phyloP scores from a whole-genome alignment of 2,113 vertebrate genomes.

The Aepyceros melampus region DNA sequence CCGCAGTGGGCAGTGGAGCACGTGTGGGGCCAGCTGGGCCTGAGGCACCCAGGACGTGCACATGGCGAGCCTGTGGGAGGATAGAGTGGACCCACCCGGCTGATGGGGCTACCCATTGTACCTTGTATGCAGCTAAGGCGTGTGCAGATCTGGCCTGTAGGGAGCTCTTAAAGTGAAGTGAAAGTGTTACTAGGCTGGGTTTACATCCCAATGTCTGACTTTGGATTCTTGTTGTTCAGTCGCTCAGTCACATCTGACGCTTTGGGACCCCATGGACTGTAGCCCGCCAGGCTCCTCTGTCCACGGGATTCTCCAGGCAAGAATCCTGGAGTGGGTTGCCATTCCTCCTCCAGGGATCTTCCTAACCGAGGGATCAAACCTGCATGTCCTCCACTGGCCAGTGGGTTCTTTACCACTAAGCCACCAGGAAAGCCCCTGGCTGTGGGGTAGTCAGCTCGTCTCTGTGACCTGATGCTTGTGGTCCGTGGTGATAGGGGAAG shows the following conservation, averaged over 20 bases:
- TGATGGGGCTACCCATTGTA: accelerated
- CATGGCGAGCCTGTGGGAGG: too few species aligned
- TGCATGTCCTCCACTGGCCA: background rate
- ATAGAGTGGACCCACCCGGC: background rate
- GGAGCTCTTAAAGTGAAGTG: too few species aligned
- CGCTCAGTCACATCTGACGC: background rate
- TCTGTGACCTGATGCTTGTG: background rate
- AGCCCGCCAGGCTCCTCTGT: background rate
- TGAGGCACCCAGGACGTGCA: background rate
- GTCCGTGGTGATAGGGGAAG: background rate
- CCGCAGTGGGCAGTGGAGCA: accelerated
- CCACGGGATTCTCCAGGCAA: background rate
- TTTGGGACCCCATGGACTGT: background rate
- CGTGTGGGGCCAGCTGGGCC: background rate
- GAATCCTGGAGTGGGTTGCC: background rate
- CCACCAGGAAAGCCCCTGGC: background rate
- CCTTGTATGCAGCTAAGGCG: accelerated
- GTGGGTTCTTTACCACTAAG: background rate
- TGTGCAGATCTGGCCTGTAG: background rate
- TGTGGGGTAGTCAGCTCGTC: background rate
- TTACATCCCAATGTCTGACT: background rate
- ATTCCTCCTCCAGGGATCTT: background rate
- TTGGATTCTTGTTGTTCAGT: background rate
- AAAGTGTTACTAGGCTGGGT: background rate
- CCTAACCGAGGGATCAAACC: background rate